Conservation (phyloP, 2,113 vertebrate species). For the Pimephales promelas region DNA sequence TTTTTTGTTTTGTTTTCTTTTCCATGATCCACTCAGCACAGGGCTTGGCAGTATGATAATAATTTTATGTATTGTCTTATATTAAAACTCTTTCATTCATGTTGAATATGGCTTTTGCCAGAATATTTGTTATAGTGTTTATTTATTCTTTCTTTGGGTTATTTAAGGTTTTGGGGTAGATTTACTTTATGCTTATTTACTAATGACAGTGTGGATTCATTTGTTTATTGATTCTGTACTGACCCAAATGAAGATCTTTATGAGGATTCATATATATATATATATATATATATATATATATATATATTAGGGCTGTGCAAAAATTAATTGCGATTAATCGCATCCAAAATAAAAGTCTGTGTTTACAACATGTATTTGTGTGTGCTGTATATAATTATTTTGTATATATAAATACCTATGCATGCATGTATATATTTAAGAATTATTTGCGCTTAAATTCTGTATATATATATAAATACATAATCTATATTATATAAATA, state of each 20-base stretch:
- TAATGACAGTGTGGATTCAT: conserved; percentile 70
- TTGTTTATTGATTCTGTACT: conserved; percentile 75
- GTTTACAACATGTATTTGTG: no score
- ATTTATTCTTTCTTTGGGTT: conserved; percentile 86
- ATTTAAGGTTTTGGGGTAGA: conserved; percentile 84
- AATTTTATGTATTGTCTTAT: conserved; percentile 37
- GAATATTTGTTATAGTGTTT: conserved; percentile 74
- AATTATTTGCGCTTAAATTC: no score
- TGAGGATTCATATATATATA: no score
- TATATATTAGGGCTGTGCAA: no score
- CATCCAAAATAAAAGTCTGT: no score
- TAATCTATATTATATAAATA: no score
- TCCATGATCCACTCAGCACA: conserved; percentile 70
- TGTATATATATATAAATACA: no score
- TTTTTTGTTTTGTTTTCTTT: not conserved
- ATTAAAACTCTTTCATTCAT: conserved; percentile 71
- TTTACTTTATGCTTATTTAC: conserved; percentile 93
- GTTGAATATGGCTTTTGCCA: conserved; percentile 68
- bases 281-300: no score
- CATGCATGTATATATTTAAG: no score
- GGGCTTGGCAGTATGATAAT: conserved; percentile 53
- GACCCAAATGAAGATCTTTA: conserved; percentile 65
- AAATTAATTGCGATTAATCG: no score
- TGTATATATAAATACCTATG: no score
- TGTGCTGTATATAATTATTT: no score